phyloP scores from a whole-genome alignment of 1,140 invertebrate species.

The Drosophila parabipectinata region DNA sequence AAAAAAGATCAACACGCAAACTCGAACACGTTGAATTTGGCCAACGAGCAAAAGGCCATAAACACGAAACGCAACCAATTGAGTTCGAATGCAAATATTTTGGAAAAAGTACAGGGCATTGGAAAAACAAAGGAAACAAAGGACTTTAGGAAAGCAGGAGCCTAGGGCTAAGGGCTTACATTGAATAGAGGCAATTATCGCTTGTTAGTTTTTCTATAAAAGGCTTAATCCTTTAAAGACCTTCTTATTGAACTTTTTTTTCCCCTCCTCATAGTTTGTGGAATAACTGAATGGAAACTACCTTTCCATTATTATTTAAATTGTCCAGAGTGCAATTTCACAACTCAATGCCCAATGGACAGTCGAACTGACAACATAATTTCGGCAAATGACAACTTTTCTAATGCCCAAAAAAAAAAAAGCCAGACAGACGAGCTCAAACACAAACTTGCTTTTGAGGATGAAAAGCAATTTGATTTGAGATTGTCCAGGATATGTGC shows the following conservation, averaged over 20 bases:
- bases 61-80: conserved; percentile 79
- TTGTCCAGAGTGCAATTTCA: conserved; percentile 51
- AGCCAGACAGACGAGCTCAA: conserved; percentile 3
- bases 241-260: too few species aligned
- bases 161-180: conserved; percentile 59
- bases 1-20: conserved; percentile 35
- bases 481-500: conserved; percentile 52
- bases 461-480: conserved; percentile 57
- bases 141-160: conserved; percentile 5
- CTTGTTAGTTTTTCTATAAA: too few species aligned
- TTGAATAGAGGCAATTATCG: conserved; percentile 44
- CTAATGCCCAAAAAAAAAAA: conserved; percentile 69
- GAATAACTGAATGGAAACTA: neutral
- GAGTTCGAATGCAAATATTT: conserved; percentile 81
- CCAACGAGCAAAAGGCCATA: conserved; percentile 67
- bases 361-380: conserved; percentile 73
- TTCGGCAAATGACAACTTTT: conserved; percentile 73
- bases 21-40: conserved; percentile 51
- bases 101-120: conserved; percentile 32
- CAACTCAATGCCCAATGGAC: conserved; percentile 54
- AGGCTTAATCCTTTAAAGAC: too few species aligned
- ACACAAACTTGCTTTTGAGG: conserved; percentile 21
- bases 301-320: conserved; percentile 52
- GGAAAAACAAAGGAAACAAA: conserved; percentile 18
- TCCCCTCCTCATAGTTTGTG: neutral